Evolutionary conservation across 1,140 invertebrate genomes (phyloP).

Genomic region (Bombus terrestris): DNA sequence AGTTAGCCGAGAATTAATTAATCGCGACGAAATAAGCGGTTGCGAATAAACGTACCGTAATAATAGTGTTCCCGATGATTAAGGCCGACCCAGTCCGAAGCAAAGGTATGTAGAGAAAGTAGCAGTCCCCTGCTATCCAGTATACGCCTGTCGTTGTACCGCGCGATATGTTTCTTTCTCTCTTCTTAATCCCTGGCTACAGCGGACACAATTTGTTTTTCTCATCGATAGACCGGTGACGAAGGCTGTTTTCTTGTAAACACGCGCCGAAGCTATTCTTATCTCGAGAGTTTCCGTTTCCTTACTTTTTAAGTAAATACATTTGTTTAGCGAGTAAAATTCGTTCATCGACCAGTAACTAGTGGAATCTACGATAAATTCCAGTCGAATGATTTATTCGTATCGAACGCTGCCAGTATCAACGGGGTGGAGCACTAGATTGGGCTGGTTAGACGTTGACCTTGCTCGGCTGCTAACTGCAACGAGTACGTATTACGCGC

Average conservation of each 20-base stretch:
- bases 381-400: too few species aligned
- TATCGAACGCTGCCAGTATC: neutral
- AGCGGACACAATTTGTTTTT: too few species aligned
- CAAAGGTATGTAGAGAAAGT: slow-evolving; percentile 75
- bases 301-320: too few species aligned
- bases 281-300: too few species aligned
- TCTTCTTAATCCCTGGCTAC: neutral
- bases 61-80: slow-evolving; percentile 68
- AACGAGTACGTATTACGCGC: slow-evolving; percentile 68
- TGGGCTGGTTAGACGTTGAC: slow-evolving; percentile 54
- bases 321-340: too few species aligned
- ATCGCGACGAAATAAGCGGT: slow-evolving; percentile 58
- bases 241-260: too few species aligned
- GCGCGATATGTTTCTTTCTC: slow-evolving; percentile 43
- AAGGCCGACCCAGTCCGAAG: slow-evolving; percentile 69
- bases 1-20: slow-evolving; percentile 63
- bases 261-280: too few species aligned
- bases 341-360: too few species aligned
- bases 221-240: too few species aligned
- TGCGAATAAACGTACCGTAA: slow-evolving; percentile 62
- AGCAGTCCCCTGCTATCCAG: slow-evolving; percentile 35
- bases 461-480: slow-evolving; percentile 58
- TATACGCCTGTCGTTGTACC: slow-evolving; percentile 72
- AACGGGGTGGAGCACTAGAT: neutral
- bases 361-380: too few species aligned